A percentile compares a stretch with the other conserved stretches of the same genome.
These are phyloP conservation scores for Parnassius smintheus DNA, from an alignment of 2,888 invertebrate species.

Conservation along the genomic window DNA sequence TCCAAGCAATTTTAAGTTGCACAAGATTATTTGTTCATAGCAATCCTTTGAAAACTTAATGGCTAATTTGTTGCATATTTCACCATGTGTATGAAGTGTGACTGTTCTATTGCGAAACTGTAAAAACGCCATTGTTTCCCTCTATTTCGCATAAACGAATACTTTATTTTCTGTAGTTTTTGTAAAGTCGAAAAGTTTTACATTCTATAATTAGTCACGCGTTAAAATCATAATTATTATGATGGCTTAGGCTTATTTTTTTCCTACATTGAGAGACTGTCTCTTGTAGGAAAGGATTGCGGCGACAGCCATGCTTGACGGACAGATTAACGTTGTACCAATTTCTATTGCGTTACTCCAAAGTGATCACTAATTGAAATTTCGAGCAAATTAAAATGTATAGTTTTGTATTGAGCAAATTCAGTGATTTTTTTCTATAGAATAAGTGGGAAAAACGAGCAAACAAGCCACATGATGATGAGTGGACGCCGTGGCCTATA, in stretches of 20 bases:
- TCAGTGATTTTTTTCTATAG: no score
- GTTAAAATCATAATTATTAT: not conserved
- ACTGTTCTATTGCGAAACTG: conserved; percentile 15
- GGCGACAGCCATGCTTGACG: no score
- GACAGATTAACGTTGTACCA: no score
- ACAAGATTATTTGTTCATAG: conserved; percentile 2
- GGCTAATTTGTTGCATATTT: conserved; percentile 7
- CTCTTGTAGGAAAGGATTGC: no score
- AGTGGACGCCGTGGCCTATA: no score
- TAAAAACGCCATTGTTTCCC: conserved; percentile 7
- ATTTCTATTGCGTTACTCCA: no score
- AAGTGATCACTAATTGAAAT: no score
- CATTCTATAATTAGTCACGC: not conserved
- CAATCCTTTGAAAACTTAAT: conserved; percentile 17
- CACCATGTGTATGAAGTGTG: conserved; percentile 10
- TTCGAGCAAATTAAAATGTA: no score
- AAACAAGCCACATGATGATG: no score
- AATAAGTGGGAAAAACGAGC: no score
- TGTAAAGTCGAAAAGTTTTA: not conserved
- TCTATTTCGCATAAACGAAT: not conserved
- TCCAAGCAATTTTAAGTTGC: no score
- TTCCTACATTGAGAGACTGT: not conserved
- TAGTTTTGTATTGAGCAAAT: no score
- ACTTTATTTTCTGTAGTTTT: not conserved
- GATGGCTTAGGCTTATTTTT: not conserved